Conservation (phyloP, 2,888 invertebrate genomes). For the Hemaris fuciformis region DNA sequence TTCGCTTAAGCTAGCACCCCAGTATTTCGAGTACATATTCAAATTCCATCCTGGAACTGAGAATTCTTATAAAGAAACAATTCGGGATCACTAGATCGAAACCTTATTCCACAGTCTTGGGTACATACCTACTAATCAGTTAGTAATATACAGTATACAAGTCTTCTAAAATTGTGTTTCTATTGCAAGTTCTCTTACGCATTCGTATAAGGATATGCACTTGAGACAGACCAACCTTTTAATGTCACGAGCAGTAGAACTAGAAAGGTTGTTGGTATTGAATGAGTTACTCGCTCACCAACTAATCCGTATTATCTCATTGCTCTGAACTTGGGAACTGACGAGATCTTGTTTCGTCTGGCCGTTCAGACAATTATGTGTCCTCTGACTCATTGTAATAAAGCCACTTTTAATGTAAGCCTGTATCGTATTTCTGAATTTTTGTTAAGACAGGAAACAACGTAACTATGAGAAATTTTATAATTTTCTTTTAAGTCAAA, state of each 20-base stretch:
- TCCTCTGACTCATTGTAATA: not conserved
- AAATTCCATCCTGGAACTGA: too few species aligned
- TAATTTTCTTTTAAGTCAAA: too few species aligned
- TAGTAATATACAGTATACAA: too few species aligned
- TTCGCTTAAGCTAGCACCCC: too few species aligned
- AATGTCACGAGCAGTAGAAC: slow-evolving; percentile 23
- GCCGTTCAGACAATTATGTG: not conserved
- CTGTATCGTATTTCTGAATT: not conserved
- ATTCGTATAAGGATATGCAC: slow-evolving; percentile 28
- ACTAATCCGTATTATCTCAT: slow-evolving; percentile 10
- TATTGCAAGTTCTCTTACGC: too few species aligned
- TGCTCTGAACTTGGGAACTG: not conserved
- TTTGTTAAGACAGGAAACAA: not conserved
- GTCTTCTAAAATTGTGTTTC: too few species aligned
- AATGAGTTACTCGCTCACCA: slow-evolving; percentile 15
- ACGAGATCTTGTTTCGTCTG: not conserved
- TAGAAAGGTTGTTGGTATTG: slow-evolving; percentile 38
- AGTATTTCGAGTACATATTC: too few species aligned
- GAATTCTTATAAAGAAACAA: too few species aligned
- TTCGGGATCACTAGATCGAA: too few species aligned
- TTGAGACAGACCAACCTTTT: slow-evolving; percentile 26
- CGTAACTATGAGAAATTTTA: too few species aligned
- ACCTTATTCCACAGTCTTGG: too few species aligned
- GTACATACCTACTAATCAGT: too few species aligned
- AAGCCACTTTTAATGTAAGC: not conserved